These are phyloP conservation scores for Hiodon alosoides DNA, from an alignment of 2,113 vertebrate species.

Conservation along the genomic window DNA sequence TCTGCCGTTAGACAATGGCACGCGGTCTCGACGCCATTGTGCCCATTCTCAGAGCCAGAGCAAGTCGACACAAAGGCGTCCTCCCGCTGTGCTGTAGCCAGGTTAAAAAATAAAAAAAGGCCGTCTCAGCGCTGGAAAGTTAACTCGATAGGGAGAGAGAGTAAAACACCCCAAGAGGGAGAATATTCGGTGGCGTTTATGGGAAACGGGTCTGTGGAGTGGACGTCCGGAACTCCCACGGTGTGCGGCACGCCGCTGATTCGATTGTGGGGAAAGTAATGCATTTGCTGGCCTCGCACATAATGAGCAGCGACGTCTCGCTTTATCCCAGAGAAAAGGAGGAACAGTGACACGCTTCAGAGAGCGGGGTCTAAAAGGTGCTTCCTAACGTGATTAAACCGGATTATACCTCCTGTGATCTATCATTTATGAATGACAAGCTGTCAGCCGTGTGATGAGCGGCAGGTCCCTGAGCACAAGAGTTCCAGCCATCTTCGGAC, in stretches of 20 bases:
- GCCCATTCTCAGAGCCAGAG: background rate
- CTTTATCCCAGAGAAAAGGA: slow-evolving; percentile 1
- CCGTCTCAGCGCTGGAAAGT: background rate
- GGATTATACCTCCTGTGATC: slow-evolving; percentile 2
- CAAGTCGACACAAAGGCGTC: background rate
- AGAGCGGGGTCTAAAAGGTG: background rate
- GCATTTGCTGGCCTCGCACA: background rate
- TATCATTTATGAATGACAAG: background rate
- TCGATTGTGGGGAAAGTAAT: slow-evolving; percentile 21
- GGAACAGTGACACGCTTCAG: background rate
- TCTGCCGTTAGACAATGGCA: slow-evolving; percentile 20
- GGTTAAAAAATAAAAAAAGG: background rate
- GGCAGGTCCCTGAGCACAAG: background rate
- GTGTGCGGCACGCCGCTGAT: background rate
- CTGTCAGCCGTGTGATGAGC: background rate
- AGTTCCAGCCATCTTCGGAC: background rate
- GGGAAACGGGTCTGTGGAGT: slow-evolving; percentile 4
- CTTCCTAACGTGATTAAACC: background rate
- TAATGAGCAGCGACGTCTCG: slow-evolving; percentile 21
- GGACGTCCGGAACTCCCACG: slow-evolving; percentile 4
- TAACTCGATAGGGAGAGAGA: background rate
- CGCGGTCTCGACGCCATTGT: background rate
- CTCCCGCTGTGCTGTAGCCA: background rate
- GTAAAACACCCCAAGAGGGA: background rate
- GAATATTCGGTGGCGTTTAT: background rate